Base-by-base conservation (phyloP, 2,888 invertebrate species). In the Cyclophora punctaria region DNA sequence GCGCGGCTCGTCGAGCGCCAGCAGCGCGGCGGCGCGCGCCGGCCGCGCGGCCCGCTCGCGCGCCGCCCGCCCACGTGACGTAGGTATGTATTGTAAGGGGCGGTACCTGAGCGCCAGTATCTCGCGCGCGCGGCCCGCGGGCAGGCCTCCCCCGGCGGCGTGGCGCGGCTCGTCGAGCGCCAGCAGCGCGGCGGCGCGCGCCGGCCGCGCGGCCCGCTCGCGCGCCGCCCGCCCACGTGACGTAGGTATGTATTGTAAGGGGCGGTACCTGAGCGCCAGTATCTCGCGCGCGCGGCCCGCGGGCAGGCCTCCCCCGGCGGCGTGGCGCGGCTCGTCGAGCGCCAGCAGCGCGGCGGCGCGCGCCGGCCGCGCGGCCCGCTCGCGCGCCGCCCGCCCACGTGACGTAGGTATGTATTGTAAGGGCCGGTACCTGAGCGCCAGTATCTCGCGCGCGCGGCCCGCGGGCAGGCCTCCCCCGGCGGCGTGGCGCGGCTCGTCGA, bases 291-390 rank as follows among this genome's bases (percentile, higher is more conserved):
- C 93, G 85, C 96, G 90, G 94, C 97, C 96, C 0, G 45, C 63
- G 55, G 41, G 58, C 55, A 94, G 94, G 75, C 96, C 96, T 1
- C 90, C 81, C 51, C 96, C 91, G 80, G 97, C 96, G 92, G 91
- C 90, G 63, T 73, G 91, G 92, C 47, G 91, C 92, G 52, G 45
- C 59, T 20, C 49, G 62, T 98, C 98, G 59, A 98, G 89, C 78
- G 98, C 98, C 43, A 99, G 90, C 60, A 98, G 91, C 3, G 97
- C 96, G 1, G 95, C 95, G 58, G 97, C 96, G 89, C 97, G 97
- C 44, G 95, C 93, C 41, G 98, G 89, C 40, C 97, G 90, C 20
- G 96, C 94, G 83, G 97, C 96, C 74, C 92, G 91, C 90, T 62
- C 73, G 91, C 91, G 47, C 91, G 91, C 48, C 37, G 61, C 7